Conservation (phyloP, 2,797 vertebrate species). For the Agapornis canus region DNA sequence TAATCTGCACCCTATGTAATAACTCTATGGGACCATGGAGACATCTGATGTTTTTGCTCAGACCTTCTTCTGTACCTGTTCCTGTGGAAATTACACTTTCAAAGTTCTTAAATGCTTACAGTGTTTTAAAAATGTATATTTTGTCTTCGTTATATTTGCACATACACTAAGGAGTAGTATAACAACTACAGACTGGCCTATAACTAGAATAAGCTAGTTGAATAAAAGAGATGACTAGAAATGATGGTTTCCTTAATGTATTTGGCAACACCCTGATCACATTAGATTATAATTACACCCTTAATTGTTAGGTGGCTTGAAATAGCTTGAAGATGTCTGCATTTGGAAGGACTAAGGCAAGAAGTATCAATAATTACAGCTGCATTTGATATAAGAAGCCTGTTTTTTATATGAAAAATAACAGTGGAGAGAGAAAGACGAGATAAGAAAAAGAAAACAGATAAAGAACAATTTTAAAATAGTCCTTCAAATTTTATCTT, state of each 20-base stretch:
- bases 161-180: neutral
- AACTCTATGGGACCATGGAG: neutral
- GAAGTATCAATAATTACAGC: neutral
- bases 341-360: neutral
- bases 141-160: neutral
- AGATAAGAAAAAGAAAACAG: neutral
- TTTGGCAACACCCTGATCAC: neutral
- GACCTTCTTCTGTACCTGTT: neutral
- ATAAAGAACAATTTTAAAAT: neutral
- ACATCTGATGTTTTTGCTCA: neutral
- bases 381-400: neutral
- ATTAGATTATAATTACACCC: neutral
- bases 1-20: neutral
- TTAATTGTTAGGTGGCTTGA: neutral
- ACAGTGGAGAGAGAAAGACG: neutral
- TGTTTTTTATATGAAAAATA: neutral
- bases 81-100: neutral
- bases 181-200: neutral
- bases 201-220: neutral
- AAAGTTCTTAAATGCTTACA: neutral
- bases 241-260: neutral
- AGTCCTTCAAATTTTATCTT: neutral
- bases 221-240: neutral
- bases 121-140: neutral
- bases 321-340: neutral